phyloP scores from a whole-genome alignment of 2,888 invertebrate species.

The Lochmaea crataegi region DNA sequence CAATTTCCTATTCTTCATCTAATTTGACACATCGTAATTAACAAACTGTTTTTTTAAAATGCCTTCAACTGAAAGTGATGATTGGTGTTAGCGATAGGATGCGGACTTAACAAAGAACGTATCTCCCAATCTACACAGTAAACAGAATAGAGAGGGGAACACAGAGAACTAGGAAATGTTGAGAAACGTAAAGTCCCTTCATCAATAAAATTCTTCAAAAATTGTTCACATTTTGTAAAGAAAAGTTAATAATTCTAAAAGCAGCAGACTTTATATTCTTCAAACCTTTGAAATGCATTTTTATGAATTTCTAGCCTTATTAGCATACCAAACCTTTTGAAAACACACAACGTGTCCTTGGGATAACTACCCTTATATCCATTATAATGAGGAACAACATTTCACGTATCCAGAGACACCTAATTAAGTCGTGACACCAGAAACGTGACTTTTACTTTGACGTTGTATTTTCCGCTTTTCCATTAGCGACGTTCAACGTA shows the following conservation, averaged over 20 bases:
- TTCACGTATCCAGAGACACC: constrained; percentile 9
- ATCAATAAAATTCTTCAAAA: too few relatives aligned
- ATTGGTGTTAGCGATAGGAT: too few relatives aligned
- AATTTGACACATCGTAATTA: too few relatives aligned
- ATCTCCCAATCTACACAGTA: too few relatives aligned
- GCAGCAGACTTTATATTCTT: background rate
- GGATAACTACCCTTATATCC: constrained; percentile 1
- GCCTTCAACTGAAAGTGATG: too few relatives aligned
- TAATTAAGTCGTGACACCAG: constrained; percentile 26
- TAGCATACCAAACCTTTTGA: background rate
- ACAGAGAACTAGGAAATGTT: too few relatives aligned
- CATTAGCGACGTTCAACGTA: constrained; percentile 25
- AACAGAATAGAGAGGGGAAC: too few relatives aligned
- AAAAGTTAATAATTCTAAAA: background rate
- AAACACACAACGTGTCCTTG: background rate
- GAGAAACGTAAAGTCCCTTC: too few relatives aligned
- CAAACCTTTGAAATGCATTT: background rate
- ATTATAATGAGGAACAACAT: constrained; percentile 15
- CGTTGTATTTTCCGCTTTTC: constrained; percentile 23
- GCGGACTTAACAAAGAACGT: too few relatives aligned
- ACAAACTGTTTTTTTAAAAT: too few relatives aligned
- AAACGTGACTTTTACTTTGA: constrained; percentile 35
- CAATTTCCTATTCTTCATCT: too few relatives aligned
- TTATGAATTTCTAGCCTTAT: background rate
- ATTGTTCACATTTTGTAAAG: too few relatives aligned